These are phyloP conservation scores for Montipora sp. DNA, from an alignment of 64 coral and sea anemone species.

Conservation along the genomic window DNA sequence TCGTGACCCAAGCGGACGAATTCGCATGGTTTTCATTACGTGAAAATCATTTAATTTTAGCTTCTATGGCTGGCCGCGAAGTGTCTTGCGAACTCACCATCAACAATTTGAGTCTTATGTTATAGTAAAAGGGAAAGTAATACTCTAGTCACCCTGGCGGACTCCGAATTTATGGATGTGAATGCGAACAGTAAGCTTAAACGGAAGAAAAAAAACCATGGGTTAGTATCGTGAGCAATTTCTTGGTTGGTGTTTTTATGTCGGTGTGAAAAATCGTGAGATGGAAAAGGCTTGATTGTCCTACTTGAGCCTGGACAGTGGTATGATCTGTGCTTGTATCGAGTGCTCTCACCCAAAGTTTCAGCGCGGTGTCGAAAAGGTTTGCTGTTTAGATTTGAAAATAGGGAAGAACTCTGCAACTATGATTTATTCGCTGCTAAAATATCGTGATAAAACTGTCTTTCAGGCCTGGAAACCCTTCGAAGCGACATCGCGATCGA, in stretches of 20 bases:
- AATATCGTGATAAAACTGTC: slow-evolving; percentile 26
- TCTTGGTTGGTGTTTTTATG: slow-evolving; percentile 75
- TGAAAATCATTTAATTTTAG: slow-evolving; percentile 44
- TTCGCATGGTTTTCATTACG: slow-evolving; percentile 37
- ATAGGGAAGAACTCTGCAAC: not conserved
- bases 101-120: slow-evolving; percentile 39
- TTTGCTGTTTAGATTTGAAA: not conserved
- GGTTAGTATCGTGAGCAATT: slow-evolving; percentile 65
- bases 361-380: slow-evolving; percentile 38
- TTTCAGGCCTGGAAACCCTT: slow-evolving; percentile 97
- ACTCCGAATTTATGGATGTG: slow-evolving; percentile 79
- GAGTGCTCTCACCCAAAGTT: slow-evolving; percentile 76
- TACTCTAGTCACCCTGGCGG: slow-evolving; percentile 78
- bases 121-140: slow-evolving; percentile 8
- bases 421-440: not conserved
- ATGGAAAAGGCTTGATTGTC: slow-evolving; percentile 80
- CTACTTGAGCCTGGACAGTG: slow-evolving; percentile 79
- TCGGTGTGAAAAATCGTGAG: slow-evolving; percentile 88
- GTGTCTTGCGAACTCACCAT: slow-evolving; percentile 44
- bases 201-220: slow-evolving; percentile 90
- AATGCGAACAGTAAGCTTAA: slow-evolving; percentile 91
- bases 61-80: slow-evolving; percentile 56
- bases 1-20: slow-evolving; percentile 41
- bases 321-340: slow-evolving; percentile 83
- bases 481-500: slow-evolving; percentile 98